phyloP scores from a whole-genome alignment of 1,140 invertebrate genomes.

The Galendromus occidentalis region DNA sequence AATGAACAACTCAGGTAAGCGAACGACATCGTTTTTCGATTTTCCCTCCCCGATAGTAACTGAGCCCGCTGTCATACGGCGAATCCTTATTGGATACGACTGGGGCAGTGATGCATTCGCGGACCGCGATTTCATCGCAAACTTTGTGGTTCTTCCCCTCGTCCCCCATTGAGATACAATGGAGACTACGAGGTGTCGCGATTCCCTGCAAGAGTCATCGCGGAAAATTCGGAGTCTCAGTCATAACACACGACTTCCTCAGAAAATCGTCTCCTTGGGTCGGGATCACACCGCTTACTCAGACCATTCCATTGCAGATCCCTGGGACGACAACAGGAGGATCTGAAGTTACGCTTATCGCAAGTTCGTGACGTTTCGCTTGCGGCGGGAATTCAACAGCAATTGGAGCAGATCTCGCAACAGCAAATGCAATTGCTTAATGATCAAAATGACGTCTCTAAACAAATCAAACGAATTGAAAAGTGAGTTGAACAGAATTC shows the following conservation, averaged over 20 bases:
- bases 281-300: no score
- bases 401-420: slow-evolving; percentile 31
- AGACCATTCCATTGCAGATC: slow-evolving; percentile 26
- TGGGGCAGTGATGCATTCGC: no score
- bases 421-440: slow-evolving; percentile 32
- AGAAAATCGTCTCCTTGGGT: slow-evolving; percentile 20
- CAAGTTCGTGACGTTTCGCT: slow-evolving; percentile 22
- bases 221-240: no score
- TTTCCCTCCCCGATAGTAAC: neutral
- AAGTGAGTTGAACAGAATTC: slow-evolving; percentile 16
- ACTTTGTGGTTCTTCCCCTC: no score
- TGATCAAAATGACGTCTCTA: slow-evolving; percentile 35
- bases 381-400: slow-evolving; percentile 27
- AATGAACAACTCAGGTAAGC: slow-evolving; percentile 9
- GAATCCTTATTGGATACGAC: no score
- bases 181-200: no score
- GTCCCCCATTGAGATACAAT: no score
- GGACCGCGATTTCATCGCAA: no score
- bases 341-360: slow-evolving; percentile 28
- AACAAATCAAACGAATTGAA: slow-evolving; percentile 26
- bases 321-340: slow-evolving; percentile 31
- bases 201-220: no score
- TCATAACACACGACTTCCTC: no score
- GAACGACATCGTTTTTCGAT: no score
- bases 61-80: no score